These are phyloP conservation scores for Xenops minutus DNA, from an alignment of 2,797 vertebrate species.

Conservation along the genomic window DNA sequence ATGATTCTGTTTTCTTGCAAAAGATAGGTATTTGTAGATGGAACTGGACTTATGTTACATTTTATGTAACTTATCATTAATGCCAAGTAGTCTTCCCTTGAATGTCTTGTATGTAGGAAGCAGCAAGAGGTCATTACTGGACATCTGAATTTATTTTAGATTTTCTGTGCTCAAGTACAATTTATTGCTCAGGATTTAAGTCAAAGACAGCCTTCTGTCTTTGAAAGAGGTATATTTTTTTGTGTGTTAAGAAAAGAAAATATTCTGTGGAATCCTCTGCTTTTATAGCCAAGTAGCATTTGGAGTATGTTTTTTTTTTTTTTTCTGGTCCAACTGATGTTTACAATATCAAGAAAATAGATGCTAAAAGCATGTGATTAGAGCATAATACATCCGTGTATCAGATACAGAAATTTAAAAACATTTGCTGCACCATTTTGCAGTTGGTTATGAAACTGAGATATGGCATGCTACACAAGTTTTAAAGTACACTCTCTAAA, in stretches of 20 bases:
- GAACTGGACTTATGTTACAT: neutral
- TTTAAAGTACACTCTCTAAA: neutral
- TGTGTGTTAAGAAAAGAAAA: neutral
- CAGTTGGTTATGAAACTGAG: neutral
- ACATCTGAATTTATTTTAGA: neutral
- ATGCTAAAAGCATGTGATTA: neutral
- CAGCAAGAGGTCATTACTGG: neutral
- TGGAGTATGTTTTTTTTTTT: neutral
- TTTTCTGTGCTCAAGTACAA: neutral
- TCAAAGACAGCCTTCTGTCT: neutral
- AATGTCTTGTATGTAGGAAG: neutral
- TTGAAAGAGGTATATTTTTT: neutral
- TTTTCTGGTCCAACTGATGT: neutral
- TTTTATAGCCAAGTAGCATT: slow-evolving; percentile 33
- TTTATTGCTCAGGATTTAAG: neutral
- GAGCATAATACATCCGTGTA: slow-evolving; percentile 15
- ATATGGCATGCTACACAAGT: neutral
- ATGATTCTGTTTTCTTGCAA: neutral
- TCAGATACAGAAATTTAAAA: neutral
- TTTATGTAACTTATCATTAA: neutral
- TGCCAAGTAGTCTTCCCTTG: neutral
- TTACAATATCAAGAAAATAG: slow-evolving; percentile 1
- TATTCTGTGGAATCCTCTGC: neutral
- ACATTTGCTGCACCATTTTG: neutral
- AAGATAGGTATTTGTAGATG: neutral